These are phyloP conservation scores for Oscheius myriophilus DNA, from an alignment of 2,888 invertebrate genomes.

Conservation along the genomic window DNA sequence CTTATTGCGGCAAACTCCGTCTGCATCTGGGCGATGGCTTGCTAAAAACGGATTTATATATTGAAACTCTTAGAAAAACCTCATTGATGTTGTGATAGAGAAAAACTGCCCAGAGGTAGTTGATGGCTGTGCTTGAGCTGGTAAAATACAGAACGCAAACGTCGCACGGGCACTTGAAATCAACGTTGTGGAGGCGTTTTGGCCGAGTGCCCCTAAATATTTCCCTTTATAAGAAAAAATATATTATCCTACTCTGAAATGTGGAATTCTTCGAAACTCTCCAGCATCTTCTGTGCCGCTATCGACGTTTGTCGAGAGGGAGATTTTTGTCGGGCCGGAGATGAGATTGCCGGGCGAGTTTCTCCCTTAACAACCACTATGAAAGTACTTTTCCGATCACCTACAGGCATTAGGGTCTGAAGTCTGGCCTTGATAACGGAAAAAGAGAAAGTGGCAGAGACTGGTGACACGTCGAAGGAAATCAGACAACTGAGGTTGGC, in stretches of 20 bases:
- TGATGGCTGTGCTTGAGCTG: constrained; percentile 16
- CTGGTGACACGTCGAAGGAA: neutral
- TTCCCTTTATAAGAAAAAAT: neutral
- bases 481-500: constrained; percentile 5
- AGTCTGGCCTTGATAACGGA: neutral
- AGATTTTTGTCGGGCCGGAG: neutral
- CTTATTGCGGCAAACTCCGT: no score
- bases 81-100: constrained; percentile 7
- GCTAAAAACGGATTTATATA: no score
- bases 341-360: no score
- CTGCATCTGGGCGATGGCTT: no score
- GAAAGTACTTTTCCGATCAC: no score
- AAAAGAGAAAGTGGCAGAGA: neutral
- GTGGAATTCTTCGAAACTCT: constrained; percentile 18
- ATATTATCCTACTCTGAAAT: neutral
- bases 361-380: neutral
- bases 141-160: constrained; percentile 12
- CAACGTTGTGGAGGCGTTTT: constrained; percentile 13
- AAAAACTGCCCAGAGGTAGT: neutral
- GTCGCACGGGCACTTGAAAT: constrained; percentile 23
- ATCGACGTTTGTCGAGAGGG: constrained; percentile 3
- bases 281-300: constrained; percentile 6
- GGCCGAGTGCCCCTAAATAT: neutral
- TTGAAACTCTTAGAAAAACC: constrained; percentile 7
- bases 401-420: neutral